Base-by-base conservation (phyloP, 37 sponge, comb jelly and placozoan genomes). In the Halichondria panicea region DNA sequence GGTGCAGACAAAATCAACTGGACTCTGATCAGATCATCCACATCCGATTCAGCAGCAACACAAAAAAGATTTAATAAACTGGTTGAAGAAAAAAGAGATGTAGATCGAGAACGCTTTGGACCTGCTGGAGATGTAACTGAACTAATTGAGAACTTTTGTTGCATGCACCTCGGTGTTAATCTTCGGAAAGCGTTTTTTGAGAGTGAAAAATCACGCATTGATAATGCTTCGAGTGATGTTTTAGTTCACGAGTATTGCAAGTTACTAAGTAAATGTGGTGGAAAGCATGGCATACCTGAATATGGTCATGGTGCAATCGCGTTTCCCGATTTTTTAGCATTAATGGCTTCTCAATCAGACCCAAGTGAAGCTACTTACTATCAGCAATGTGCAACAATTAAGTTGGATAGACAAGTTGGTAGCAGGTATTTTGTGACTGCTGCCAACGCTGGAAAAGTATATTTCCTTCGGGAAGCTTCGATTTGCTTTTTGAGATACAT, bases 141-240 rank as follows among this genome's bases (percentile, higher is more conserved):
- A 45, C 37, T 84, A 34, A 66, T 86, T 37, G 66, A 78, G 48
- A 86, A 78, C 44, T 79, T 86, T 43, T 86, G 87, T 73, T 64
- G 54, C 1, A 86, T 86, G 87, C 87, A 86, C 32, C 75, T 86
- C 3, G 87, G 80, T 33, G 59, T 72, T 45, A 86, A 86, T 38
- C 72, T 86, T 12, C 71, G 87, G 58, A 78, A 86, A 53, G 75
- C 80, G 2, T 86, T 79, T 72, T 53, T 86, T 46, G 55, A 65
- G 4, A 38, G 37, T 55, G n/a, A 13, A 40, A 33, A 81, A 64
- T 66, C 69, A 38, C 19, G 15, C 15, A 36, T 6, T 50, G 25
- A 12, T 18, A 77, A 60, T 66, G 67, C 64, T 43, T 46, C 38
- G 58, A 55, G 31, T 68, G 66, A 77, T 32, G 55, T 48, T 2